Base-by-base conservation (phyloP, 2,888 invertebrate genomes). In the Melieria picta region DNA sequence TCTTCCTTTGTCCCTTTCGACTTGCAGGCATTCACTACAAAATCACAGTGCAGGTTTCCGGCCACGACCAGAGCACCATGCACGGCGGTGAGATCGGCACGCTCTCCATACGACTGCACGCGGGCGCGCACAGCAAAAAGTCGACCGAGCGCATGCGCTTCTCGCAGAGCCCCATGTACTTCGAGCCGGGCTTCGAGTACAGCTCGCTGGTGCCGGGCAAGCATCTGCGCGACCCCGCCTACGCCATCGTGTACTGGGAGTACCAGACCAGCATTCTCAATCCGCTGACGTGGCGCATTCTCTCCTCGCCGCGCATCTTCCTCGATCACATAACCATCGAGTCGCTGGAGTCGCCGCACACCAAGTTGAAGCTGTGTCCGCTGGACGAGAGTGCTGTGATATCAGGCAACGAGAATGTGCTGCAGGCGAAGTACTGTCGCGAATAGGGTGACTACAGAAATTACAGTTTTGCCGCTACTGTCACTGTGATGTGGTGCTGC, bases 21-120 rank as follows among this genome's bases (percentile, higher is more conserved):
- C 68, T 89, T 89, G 3, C 86, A 95, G 95, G 91, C 79, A 91
- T 91, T 5, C 95, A 96, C 82, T 96, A 95, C 81, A 90, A 91
- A 81, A 89, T 96, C 9, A 90, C 90, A 0, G 88, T 95, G 13
- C 90, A 91, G 76, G 91, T 96, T 61, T 93, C 94, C 0, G 91
- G 91, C 75, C 91, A 92, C 0, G 89, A 90, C 42, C 92, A 92
- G 78, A 94, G 94, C 80, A 84, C 89, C 68, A 84, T 87, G 4
- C 94, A 94, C 81, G 94, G 94, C 0, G 94, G 94, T 0, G 95
- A 95, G 83, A 90, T 94, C 4, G 94, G 95, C 1, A 90, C 91
- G 75, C 88, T 95, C 4, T 89, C 90, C 0, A 87, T 95, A 11
- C 90, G 90, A 0, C 87, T 93, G 47, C 89, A 93, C 66, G 91